Evolutionary conservation across 1,140 invertebrate genomes (phyloP), one percentile per base, ranked within the genome.

Genomic region (Plodia interpunctella): DNA sequence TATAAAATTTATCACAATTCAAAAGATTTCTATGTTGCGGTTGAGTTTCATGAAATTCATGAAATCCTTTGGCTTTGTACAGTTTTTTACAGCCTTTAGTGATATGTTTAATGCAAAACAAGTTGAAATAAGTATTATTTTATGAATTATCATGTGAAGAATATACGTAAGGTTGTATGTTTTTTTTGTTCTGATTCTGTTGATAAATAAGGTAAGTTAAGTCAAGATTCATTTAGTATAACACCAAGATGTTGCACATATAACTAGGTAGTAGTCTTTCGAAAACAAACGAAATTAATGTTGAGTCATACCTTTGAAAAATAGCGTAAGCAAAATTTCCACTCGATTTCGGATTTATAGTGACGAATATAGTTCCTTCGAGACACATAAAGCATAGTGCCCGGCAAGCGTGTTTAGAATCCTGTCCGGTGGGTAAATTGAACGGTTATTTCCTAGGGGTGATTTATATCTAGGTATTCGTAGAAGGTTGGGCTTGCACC

Each of bases 401-500:
- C n/a, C 15, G 6, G 3, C 38, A 15, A 6, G 20, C 5, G 6
- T 70, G 65, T 77, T 76, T 72, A 66, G 66, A 74, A 56, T 65
- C 62, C 62, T 65, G 70, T 77, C 72, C 71, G 72, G 73, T 73
- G 71, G 70, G 65, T 67, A 63, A 82, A 83, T 72, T 59, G 68
- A 65, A 63, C 61, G 60, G 62, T 71, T 73, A 71, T 76, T 77
- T 76, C 68, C 66, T 63, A 59, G 57, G 72, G 80, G 78, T 83
- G 82, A 87, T 87, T 87, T 83, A 80, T 83, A 73, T 65, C 51
- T 59, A 63, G 64, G 63, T 78, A 72, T 75, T 78, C 71, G 63
- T 60, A 63, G 71, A 64, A 68, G 2, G 21, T 25, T 76, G 68
- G 74, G 74, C 51, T 25, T 76, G 68, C 76, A 78, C 70, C 72